These are phyloP conservation scores for Parapsyche elsis DNA, from an alignment of 1,140 invertebrate species.

Conservation along the genomic window DNA sequence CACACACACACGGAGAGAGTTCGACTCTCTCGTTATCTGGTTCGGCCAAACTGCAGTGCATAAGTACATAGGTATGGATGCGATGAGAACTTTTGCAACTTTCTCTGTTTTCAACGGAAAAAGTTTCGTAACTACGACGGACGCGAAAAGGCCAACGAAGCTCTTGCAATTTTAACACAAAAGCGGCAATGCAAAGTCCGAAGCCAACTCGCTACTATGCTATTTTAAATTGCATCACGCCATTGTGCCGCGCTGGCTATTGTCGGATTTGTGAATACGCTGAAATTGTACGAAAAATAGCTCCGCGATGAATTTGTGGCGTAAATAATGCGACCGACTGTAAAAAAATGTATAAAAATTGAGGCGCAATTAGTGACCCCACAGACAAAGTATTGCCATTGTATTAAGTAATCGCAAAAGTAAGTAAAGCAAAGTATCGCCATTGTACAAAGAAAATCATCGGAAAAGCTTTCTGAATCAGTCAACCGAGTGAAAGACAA, in stretches of 20 bases:
- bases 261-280: constrained; percentile 1
- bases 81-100: neutral
- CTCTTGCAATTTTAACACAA: neutral
- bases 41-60: no score
- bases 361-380: neutral
- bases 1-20: no score
- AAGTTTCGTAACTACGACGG: constrained; percentile 9
- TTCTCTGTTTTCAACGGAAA: constrained; percentile 14
- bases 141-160: constrained; percentile 23
- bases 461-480: no score
- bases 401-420: no score
- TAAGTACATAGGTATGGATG: no score
- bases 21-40: no score
- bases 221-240: constrained; percentile 15
- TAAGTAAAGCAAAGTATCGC: no score
- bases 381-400: no score
- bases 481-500: no score
- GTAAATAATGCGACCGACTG: neutral
- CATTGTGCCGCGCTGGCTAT: neutral
- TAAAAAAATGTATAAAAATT: neutral
- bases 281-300: neutral
- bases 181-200: neutral
- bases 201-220: neutral
- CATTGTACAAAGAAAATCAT: no score
- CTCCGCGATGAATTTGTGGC: neutral